Conservation (phyloP, 1,140 invertebrate genomes). For the Elysia chlorotica region DNA sequence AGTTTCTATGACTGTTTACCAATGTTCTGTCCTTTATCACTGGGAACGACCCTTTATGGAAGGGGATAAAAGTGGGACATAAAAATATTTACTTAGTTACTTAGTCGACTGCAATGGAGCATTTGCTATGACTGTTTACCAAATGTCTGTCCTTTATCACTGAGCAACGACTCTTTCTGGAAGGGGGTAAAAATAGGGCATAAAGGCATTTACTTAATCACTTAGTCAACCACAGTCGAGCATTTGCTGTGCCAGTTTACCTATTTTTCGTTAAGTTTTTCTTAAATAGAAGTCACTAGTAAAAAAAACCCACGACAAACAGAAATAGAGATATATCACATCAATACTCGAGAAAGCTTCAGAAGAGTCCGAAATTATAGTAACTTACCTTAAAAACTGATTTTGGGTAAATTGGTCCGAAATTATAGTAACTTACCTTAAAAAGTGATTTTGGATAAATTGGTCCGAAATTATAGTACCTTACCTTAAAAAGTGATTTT, state of each 20-base stretch:
- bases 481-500: neutral
- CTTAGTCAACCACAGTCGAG: neutral
- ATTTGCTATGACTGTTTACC: too few species aligned
- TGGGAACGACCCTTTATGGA: neutral
- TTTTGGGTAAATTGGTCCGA: neutral
- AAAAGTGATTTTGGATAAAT: neutral
- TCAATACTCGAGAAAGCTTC: too few species aligned
- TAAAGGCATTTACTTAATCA: neutral
- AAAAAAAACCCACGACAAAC: too few species aligned
- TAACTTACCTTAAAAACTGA: neutral
- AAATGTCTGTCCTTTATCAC: too few species aligned
- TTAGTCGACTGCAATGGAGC: too few species aligned
- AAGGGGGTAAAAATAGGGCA: neutral
- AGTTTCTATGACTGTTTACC: neutral
- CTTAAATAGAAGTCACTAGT: too few species aligned
- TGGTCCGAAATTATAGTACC: too few species aligned
- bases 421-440: too few species aligned
- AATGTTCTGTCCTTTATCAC: neutral
- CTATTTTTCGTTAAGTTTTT: neutral
- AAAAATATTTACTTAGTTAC: neutral
- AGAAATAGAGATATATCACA: too few species aligned
- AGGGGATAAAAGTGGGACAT: neutral
- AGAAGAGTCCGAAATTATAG: too few species aligned
- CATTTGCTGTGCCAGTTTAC: neutral
- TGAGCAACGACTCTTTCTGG: constrained; percentile 43